These are phyloP conservation scores for Drosophila limbata DNA, from an alignment of 2,888 invertebrate species.

Conservation along the genomic window DNA sequence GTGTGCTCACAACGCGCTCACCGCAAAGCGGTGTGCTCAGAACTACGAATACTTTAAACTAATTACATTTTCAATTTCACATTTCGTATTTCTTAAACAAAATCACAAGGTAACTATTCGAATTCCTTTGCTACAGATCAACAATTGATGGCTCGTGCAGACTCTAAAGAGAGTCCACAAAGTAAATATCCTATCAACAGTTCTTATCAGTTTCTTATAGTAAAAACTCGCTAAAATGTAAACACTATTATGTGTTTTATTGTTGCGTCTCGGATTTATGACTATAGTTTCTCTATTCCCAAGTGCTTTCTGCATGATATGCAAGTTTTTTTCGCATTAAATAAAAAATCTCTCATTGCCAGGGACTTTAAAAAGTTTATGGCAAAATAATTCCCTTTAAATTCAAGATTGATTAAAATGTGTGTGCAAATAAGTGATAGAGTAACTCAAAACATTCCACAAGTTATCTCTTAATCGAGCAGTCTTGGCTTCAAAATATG, in stretches of 20 bases:
- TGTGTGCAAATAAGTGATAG: too few relatives aligned
- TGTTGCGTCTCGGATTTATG: conserved; percentile 13
- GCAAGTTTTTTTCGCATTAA: not conserved
- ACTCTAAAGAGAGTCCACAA: not conserved
- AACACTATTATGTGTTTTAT: conserved; percentile 13
- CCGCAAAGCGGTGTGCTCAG: conserved; percentile 20
- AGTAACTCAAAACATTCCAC: not conserved
- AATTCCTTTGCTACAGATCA: not conserved
- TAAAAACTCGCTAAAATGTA: not conserved
- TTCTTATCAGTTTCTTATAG: conserved; percentile 12
- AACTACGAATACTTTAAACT: not conserved
- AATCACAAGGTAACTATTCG: not conserved
- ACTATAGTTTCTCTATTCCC: conserved; percentile 1
- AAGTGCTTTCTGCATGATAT: conserved; percentile 17
- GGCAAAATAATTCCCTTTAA: not conserved
- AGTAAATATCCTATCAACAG: not conserved
- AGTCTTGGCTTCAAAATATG: not conserved
- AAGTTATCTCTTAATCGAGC: not conserved
- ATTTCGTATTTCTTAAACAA: not conserved
- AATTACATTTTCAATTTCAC: conserved; percentile 8
- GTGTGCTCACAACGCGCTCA: conserved; percentile 9
- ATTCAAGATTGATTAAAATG: not conserved
- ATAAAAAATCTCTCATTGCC: not conserved
- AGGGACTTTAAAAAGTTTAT: not conserved
- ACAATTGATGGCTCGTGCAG: conserved; percentile 6